Conservation (phyloP, 37 sponge, comb jelly and placozoan genomes). For the Amphimedon queenslandica region DNA sequence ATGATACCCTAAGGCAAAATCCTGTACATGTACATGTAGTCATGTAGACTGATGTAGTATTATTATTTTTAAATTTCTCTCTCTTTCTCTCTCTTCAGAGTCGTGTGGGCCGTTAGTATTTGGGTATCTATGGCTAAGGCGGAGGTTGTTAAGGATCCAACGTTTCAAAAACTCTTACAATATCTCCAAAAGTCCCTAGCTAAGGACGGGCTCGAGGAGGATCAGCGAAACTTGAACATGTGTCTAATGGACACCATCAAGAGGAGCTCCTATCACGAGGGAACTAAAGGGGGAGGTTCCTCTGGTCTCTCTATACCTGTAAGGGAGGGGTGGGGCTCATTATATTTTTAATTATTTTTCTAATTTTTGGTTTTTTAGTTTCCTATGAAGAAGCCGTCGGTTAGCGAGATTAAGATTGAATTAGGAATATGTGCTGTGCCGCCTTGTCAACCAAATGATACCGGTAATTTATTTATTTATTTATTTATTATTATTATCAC, state of each 20-base stretch:
- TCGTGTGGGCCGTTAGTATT: conserved; percentile 28
- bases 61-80: no score
- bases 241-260: conserved; percentile 38
- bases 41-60: no score
- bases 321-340: no score
- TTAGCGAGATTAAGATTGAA: conserved; percentile 23
- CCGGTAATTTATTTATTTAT: no score
- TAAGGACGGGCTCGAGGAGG: conserved; percentile 28
- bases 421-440: conserved; percentile 43
- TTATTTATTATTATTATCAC: no score
- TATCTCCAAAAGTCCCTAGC: conserved; percentile 32
- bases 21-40: no score
- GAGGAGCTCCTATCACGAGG: background rate
- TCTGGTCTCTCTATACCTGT: background rate
- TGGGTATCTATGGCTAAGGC: conserved; percentile 55
- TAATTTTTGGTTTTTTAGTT: no score
- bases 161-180: conserved; percentile 43
- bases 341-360: no score
- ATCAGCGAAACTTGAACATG: conserved; percentile 20
- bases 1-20: no score
- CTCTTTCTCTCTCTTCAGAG: conserved; percentile 21
- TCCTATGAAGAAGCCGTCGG: background rate
- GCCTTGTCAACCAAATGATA: conserved; percentile 43
- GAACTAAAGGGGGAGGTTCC: background rate
- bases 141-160: conserved; percentile 40